These are phyloP conservation scores for Sylvietta virens DNA, from an alignment of 2,113 vertebrate species.

Conservation along the genomic window DNA sequence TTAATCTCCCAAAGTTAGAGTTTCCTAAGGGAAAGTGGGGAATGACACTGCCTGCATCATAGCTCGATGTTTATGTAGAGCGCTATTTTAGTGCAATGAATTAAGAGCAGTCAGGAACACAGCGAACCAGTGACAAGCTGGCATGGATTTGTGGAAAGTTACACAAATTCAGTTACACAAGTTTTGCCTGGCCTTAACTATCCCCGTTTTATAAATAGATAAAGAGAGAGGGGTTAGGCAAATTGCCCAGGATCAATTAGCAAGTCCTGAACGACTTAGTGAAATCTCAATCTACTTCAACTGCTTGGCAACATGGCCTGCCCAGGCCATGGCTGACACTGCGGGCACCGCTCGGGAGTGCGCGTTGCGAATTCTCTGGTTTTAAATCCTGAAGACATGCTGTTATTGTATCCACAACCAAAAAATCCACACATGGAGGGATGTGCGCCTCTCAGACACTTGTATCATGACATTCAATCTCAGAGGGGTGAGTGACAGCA, in stretches of 20 bases:
- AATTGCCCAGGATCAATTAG: constrained; percentile 56
- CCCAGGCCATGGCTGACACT: not conserved
- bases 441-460: not conserved
- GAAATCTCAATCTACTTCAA: constrained; percentile 19
- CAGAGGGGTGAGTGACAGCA: not conserved
- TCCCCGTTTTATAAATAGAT: constrained; percentile 60
- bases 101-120: constrained; percentile 61
- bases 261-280: not conserved
- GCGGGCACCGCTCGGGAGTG: accelerated
- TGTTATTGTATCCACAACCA: not conserved
- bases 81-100: constrained; percentile 41
- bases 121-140: constrained; percentile 47
- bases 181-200: constrained; percentile 50
- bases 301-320: not conserved
- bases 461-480: not conserved
- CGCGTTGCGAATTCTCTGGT: accelerated
- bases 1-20: not conserved
- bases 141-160: constrained; percentile 63
- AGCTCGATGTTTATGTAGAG: not conserved
- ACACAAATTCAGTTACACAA: constrained; percentile 64
- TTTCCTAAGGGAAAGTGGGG: constrained; percentile 4
- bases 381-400: not conserved
- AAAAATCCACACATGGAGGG: not conserved
- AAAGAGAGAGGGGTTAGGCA: constrained; percentile 21
- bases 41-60: not conserved